These are phyloP conservation scores for Falco columbarius DNA, from an alignment of 2,797 vertebrate genomes.

Conservation along the genomic window DNA sequence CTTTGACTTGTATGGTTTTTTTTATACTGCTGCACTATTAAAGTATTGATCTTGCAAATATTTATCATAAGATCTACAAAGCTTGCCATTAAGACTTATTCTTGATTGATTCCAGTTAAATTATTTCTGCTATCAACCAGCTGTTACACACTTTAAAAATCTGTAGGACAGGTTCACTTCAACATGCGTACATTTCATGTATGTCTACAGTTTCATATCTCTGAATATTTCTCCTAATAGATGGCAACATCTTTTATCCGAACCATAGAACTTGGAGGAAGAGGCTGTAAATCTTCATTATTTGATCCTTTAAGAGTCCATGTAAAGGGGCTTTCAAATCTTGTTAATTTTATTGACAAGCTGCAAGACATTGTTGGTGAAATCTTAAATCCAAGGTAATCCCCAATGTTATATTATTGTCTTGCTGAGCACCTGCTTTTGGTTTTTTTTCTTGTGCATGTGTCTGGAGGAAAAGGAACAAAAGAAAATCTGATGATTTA, in stretches of 20 bases:
- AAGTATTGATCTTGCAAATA: neutral
- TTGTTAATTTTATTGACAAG: constrained; percentile 90
- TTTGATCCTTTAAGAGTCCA: constrained; percentile 88
- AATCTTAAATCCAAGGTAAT: constrained; percentile 87
- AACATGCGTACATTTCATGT: fast-evolving
- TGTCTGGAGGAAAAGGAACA: fast-evolving
- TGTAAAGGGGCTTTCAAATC: constrained; percentile 87
- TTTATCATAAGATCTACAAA: neutral
- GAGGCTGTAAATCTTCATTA: constrained; percentile 85
- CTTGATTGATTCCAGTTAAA: neutral
- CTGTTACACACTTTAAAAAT: neutral
- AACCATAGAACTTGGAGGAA: constrained; percentile 90
- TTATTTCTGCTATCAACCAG: neutral
- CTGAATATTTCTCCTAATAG: constrained; percentile 72
- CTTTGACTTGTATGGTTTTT: neutral
- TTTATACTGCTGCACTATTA: neutral
- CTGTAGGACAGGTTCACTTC: neutral
- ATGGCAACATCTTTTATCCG: constrained; percentile 91
- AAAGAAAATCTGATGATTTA: neutral
- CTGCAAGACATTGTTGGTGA: constrained; percentile 92
- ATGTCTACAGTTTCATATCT: neutral
- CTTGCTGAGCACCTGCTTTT: neutral
- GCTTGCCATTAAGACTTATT: neutral
- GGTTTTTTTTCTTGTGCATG: neutral
- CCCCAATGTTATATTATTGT: neutral